Percentiles rank a stretch among this genome's conserved stretches.
Evolutionary conservation across 2,888 invertebrate genomes (phyloP).

Genomic region (Ormyrus thymus): DNA sequence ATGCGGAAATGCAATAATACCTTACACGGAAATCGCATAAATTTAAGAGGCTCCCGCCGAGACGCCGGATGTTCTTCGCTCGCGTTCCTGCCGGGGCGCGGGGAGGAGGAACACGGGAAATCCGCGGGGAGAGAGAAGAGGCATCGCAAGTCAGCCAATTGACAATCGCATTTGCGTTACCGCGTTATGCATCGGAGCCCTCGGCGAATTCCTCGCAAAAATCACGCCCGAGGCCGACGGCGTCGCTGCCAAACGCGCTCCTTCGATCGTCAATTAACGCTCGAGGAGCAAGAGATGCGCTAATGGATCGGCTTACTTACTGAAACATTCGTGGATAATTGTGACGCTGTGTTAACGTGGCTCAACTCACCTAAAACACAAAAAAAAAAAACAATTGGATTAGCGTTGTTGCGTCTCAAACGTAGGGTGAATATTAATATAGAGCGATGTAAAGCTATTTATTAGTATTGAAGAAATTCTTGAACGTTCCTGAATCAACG

Average conservation of each 20-base stretch:
- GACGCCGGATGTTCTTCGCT: slow-evolving; percentile 51
- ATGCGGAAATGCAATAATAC: slow-evolving; percentile 57
- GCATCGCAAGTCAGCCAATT: slow-evolving; percentile 40
- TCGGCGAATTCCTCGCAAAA: slow-evolving; percentile 23
- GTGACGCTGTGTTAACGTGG: no score
- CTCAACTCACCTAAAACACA: no score
- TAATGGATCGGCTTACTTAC: no score
- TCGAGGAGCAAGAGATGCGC: no score
- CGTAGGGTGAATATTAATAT: no score
- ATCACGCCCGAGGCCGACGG: background rate
- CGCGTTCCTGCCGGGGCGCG: slow-evolving; percentile 27
- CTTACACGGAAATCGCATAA: slow-evolving; percentile 58
- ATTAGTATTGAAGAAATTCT: no score
- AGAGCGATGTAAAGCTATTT: no score
- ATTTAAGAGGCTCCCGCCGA: slow-evolving; percentile 53
- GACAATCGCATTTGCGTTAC: slow-evolving; percentile 50
- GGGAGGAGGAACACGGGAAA: background rate
- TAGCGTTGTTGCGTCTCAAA: no score
- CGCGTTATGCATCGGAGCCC: slow-evolving; percentile 25
- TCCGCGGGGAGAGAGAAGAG: slow-evolving; percentile 15
- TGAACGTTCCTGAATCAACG: background rate
- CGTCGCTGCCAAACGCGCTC: no score
- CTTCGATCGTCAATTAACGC: no score
- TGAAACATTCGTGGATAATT: no score
- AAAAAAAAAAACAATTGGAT: no score